These are phyloP conservation scores for Galerucella calmariensis DNA, from an alignment of 2,888 invertebrate genomes.

Conservation along the genomic window DNA sequence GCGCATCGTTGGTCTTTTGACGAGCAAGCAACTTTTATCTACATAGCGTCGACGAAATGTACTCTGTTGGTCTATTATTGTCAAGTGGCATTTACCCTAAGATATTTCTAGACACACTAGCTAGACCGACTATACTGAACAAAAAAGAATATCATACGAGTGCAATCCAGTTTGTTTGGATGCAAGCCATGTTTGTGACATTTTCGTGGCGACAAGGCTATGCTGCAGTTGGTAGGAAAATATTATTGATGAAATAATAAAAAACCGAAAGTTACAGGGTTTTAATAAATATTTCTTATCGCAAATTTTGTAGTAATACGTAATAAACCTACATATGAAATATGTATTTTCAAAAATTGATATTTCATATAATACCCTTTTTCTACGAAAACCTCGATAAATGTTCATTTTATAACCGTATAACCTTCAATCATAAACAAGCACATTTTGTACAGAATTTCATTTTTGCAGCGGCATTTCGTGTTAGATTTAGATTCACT, in stretches of 20 bases:
- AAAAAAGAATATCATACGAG: conserved; percentile 48
- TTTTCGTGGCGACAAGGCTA: conserved; percentile 51
- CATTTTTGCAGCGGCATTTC: too few species aligned
- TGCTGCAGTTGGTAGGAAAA: background rate
- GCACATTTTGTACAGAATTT: too few species aligned
- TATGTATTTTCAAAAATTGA: too few species aligned
- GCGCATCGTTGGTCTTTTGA: conserved; percentile 19
- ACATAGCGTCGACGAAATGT: conserved; percentile 11
- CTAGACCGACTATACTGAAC: conserved; percentile 53
- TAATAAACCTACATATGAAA: too few species aligned
- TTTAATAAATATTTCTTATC: too few species aligned
- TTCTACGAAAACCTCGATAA: too few species aligned
- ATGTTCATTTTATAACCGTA: too few species aligned
- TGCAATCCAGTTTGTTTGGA: conserved; percentile 60
- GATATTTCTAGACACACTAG: conserved; percentile 63
- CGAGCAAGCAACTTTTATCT: conserved; percentile 1
- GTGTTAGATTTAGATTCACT: too few species aligned
- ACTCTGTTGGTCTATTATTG: conserved; percentile 48
- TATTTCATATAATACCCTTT: too few species aligned
- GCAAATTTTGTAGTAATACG: too few species aligned
- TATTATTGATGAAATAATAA: background rate
- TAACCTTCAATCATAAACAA: too few species aligned
- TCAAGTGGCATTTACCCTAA: conserved; percentile 63
- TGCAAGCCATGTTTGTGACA: conserved; percentile 62
- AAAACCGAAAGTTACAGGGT: background rate